These are phyloP conservation scores for Merodon equestris DNA, from an alignment of 2,888 invertebrate genomes.

Conservation along the genomic window DNA sequence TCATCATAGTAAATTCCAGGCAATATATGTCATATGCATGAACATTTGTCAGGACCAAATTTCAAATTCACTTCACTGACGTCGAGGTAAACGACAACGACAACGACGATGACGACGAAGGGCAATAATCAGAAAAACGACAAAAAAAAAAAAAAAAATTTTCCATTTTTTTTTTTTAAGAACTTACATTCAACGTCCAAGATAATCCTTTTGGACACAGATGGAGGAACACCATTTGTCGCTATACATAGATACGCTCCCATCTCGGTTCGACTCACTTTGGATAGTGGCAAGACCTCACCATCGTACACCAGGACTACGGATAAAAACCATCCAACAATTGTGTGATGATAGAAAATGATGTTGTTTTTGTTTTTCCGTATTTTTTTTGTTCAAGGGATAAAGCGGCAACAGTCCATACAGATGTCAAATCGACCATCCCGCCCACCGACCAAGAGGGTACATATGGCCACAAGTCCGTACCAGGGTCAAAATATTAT, in stretches of 20 bases:
- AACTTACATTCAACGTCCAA: constrained; percentile 91
- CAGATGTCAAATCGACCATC: constrained; percentile 50
- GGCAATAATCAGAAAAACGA: constrained; percentile 53
- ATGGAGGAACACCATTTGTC: constrained; percentile 92
- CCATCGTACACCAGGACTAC: constrained; percentile 91
- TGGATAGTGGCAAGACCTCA: constrained; percentile 90
- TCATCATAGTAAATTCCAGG: constrained; percentile 63
- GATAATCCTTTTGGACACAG: constrained; percentile 94
- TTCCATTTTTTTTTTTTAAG: constrained; percentile 27
- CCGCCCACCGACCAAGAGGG: constrained; percentile 22
- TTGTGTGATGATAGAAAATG: constrained; percentile 34
- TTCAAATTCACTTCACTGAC: constrained; percentile 61
- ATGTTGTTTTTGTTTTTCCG: constrained; percentile 21
- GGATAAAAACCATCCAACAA: constrained; percentile 73
- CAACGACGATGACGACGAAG: too few relatives aligned
- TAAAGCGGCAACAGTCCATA: constrained; percentile 47
- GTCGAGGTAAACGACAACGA: too few relatives aligned
- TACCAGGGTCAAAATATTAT: constrained; percentile 60
- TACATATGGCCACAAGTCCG: constrained; percentile 37
- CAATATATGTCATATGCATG: constrained; percentile 69
- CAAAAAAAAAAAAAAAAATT: constrained; percentile 35
- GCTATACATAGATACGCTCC: constrained; percentile 79
- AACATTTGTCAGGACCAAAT: constrained; percentile 62
- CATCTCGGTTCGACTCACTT: constrained; percentile 90
- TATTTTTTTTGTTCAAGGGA: constrained; percentile 35